These are phyloP conservation scores for Latheticus oryzae DNA, from an alignment of 2,888 invertebrate species.

Conservation along the genomic window DNA sequence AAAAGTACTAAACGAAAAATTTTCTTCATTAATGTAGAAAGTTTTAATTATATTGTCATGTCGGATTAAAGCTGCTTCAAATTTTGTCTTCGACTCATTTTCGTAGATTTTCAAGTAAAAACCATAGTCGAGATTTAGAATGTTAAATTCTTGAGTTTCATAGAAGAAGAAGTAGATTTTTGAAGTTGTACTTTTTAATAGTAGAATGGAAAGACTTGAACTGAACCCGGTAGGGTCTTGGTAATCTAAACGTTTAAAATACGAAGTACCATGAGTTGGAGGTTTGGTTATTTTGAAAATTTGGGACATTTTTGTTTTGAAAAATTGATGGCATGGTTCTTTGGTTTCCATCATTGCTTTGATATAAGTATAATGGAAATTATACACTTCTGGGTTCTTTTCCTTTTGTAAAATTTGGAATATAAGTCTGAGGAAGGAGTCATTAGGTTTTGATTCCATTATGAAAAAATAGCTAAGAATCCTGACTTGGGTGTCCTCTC, in stretches of 20 bases:
- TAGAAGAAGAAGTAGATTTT: too few relatives aligned
- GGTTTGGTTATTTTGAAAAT: slow-evolving; percentile 58
- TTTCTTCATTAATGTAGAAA: slow-evolving; percentile 17
- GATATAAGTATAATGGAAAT: slow-evolving; percentile 66
- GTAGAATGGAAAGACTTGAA: slow-evolving; percentile 57
- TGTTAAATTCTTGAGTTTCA: slow-evolving; percentile 12
- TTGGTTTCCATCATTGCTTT: slow-evolving; percentile 62
- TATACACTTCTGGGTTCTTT: slow-evolving; percentile 64
- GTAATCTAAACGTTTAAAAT: slow-evolving; percentile 62
- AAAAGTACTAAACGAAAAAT: slow-evolving; percentile 16
- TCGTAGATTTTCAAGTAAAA: slow-evolving; percentile 25
- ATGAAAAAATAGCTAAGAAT: slow-evolving; percentile 64
- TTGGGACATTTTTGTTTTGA: slow-evolving; percentile 58
- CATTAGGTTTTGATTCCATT: slow-evolving; percentile 60
- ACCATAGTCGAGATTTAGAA: slow-evolving; percentile 8
- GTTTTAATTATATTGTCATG: slow-evolving; percentile 9
- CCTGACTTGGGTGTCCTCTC: slow-evolving; percentile 62
- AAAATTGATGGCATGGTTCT: slow-evolving; percentile 62
- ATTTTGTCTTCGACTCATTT: neutral
- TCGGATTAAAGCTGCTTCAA: slow-evolving; percentile 3
- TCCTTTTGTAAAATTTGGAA: slow-evolving; percentile 66
- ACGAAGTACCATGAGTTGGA: slow-evolving; percentile 56
- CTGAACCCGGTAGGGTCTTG: slow-evolving; percentile 64
- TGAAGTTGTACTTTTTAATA: too few relatives aligned
- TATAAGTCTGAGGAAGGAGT: slow-evolving; percentile 62